These are phyloP conservation scores for Galaxias olidus DNA, from an alignment of 2,797 vertebrate genomes.

Conservation along the genomic window DNA sequence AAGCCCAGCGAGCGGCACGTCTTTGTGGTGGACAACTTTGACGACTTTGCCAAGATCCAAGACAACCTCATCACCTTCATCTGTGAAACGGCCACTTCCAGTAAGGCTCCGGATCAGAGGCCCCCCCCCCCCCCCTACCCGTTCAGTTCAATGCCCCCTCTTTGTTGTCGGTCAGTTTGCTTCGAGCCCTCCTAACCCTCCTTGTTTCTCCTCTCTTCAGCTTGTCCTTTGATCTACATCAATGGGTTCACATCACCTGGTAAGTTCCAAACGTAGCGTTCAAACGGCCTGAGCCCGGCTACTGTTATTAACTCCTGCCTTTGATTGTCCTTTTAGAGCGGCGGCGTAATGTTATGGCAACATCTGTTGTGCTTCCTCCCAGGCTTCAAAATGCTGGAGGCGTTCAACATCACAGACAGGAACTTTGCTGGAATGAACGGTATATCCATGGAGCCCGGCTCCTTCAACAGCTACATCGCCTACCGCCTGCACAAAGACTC, in stretches of 20 bases:
- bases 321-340: neutral
- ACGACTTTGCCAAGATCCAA: conserved; percentile 96
- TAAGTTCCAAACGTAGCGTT: conserved; percentile 60
- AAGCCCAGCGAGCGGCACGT: conserved; percentile 95
- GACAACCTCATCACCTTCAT: conserved; percentile 98
- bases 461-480: conserved; percentile 91
- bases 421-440: conserved; percentile 90
- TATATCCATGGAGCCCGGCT: conserved; percentile 92
- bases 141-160: neutral
- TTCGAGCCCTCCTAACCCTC: conserved; percentile 10
- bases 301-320: neutral
- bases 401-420: conserved; percentile 95
- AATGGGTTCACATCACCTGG: conserved; percentile 97
- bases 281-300: conserved; percentile 16
- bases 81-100: conserved; percentile 98
- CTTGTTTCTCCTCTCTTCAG: conserved; percentile 72
- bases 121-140: too few species aligned
- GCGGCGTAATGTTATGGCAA: neutral
- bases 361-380: conserved; percentile 21
- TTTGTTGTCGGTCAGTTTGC: conserved; percentile 18
- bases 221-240: conserved; percentile 97
- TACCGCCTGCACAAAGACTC: conserved; percentile 95
- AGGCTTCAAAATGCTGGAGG: conserved; percentile 98
- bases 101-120: conserved; percentile 73
- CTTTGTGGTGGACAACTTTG: conserved; percentile 96